phyloP scores from a whole-genome alignment of 2,113 vertebrate species.

The Colius striatus region DNA sequence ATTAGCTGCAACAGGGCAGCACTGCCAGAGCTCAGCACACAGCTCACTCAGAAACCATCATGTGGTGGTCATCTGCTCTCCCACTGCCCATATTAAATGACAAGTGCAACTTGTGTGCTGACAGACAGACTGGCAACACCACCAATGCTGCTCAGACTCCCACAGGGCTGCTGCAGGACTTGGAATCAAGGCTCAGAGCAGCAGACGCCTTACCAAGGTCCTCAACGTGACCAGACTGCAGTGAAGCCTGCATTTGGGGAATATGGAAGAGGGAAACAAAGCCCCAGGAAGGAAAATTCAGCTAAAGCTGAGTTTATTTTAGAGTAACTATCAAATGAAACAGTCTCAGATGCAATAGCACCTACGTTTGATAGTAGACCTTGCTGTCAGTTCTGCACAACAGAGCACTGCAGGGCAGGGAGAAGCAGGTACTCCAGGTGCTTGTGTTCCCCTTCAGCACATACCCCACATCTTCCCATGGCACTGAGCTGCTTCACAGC shows the following conservation, averaged over 20 bases:
- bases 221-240: not conserved
- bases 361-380: accelerated
- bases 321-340: not conserved
- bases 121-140: accelerated
- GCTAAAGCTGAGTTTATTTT: not conserved
- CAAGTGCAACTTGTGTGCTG: not conserved
- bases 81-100: not conserved
- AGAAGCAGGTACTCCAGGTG: not conserved
- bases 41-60: not conserved
- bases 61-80: not conserved
- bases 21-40: not conserved
- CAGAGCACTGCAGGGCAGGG: not conserved
- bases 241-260: accelerated
- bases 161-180: accelerated
- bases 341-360: not conserved
- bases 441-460: not conserved
- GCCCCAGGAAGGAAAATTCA: not conserved
- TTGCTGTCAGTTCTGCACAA: not conserved
- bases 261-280: not conserved
- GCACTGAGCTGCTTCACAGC: not conserved
- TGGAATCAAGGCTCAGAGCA: not conserved
- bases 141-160: too few relatives aligned
- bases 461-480: not conserved
- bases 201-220: accelerated
- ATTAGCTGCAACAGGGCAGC: not conserved